phyloP scores from a whole-genome alignment of 2,113 vertebrate species.

The Neomonachus schauinslandi region DNA sequence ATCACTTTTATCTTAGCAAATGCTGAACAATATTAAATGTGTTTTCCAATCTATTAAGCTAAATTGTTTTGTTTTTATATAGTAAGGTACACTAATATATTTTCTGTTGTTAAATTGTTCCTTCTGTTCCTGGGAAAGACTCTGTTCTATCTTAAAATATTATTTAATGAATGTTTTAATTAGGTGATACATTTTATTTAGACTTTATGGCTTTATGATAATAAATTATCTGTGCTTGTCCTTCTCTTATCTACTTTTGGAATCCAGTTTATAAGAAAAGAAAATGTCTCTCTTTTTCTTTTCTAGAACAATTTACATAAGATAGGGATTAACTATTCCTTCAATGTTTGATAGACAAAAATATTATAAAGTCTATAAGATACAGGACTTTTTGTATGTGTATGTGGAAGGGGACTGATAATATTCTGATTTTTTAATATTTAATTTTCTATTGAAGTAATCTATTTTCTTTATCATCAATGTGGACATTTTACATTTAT shows the following conservation, averaged over 20 bases:
- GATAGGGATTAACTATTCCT: neutral
- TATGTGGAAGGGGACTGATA: neutral
- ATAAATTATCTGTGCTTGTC: neutral
- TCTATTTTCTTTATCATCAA: neutral
- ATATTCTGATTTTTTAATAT: neutral
- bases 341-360: neutral
- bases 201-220: neutral
- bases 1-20: neutral
- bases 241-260: neutral
- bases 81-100: neutral
- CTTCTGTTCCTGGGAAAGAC: neutral
- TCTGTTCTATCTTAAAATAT: neutral
- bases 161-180: neutral
- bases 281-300: neutral
- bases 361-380: neutral
- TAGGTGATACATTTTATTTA: neutral
- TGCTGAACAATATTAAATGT: neutral
- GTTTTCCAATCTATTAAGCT: neutral
- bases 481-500: neutral
- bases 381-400: neutral
- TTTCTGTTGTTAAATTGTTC: neutral
- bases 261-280: neutral
- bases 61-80: neutral
- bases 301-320: neutral
- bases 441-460: neutral